A percentile compares a stretch with the other conserved stretches of the same genome.
These are phyloP conservation scores for Columba guinea DNA, from an alignment of 2,797 vertebrate species.

Conservation along the genomic window DNA sequence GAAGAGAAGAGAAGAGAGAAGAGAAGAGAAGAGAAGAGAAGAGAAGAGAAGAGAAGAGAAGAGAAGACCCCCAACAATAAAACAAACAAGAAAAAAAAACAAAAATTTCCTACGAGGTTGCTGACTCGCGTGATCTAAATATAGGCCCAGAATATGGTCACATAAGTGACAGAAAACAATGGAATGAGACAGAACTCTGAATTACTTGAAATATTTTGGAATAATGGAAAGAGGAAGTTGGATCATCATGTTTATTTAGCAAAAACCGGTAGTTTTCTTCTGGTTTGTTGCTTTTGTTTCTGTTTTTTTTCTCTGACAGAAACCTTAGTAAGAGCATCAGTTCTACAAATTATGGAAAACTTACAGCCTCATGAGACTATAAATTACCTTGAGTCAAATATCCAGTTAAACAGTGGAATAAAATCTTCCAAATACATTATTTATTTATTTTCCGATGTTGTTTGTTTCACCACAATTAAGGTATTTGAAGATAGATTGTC, in stretches of 20 bases:
- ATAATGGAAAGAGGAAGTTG: neutral
- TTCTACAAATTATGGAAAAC: neutral
- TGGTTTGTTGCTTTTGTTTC: neutral
- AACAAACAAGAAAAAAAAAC: no score
- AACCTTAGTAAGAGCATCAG: rapidly evolving
- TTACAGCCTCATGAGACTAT: neutral
- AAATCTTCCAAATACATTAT: neutral
- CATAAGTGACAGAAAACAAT: neutral
- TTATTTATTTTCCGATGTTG: neutral
- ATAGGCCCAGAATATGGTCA: neutral
- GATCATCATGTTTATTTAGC: neutral
- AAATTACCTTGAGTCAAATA: neutral
- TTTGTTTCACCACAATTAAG: neutral
- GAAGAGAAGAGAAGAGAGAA: no score
- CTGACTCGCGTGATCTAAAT: neutral
- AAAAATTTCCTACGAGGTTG: neutral
- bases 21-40: no score
- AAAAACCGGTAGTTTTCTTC: neutral
- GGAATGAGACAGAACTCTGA: neutral
- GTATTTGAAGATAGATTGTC: neutral
- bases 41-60: no score
- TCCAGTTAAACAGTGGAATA: neutral
- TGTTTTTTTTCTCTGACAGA: neutral
- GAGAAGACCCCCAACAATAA: no score
- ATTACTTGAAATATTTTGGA: neutral